Percentiles rank a stretch among this genome's conserved stretches.
phyloP scores from a whole-genome alignment of 2,888 invertebrate species.

The Ectobius pallidus region DNA sequence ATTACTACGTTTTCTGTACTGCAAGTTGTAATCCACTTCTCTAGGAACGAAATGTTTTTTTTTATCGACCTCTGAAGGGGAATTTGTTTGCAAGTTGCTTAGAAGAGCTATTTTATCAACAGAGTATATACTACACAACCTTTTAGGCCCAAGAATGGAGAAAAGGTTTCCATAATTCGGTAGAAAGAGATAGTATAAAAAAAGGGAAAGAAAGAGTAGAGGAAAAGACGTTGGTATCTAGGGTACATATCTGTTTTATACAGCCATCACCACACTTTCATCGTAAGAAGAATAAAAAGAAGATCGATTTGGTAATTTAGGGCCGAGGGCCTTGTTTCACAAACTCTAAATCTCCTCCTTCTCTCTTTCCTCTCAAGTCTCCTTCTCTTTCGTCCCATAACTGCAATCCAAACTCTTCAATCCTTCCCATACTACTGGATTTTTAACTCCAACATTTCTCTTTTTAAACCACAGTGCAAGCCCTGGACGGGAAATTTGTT shows the following conservation, averaged over 20 bases:
- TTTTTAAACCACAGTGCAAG: neutral
- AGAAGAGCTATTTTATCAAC: no score
- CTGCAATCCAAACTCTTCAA: neutral
- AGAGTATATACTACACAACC: no score
- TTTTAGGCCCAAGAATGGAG: no score
- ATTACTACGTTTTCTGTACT: no score
- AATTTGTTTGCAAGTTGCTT: no score
- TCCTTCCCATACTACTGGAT: neutral
- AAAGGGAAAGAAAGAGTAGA: neutral
- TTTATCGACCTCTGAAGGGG: no score
- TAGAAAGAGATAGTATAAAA: no score
- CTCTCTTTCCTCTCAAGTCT: neutral
- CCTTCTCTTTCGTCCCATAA: neutral
- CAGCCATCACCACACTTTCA: constrained; percentile 31
- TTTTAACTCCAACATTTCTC: neutral
- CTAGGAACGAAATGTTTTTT: no score
- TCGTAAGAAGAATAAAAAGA: constrained; percentile 30
- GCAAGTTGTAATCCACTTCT: no score
- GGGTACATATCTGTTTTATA: neutral
- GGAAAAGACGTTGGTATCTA: neutral
- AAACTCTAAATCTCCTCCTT: constrained; percentile 26
- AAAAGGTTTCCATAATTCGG: constrained; percentile 25
- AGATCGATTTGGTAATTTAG: constrained; percentile 40
- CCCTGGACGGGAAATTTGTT: constrained; percentile 33
- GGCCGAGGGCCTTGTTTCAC: constrained; percentile 15